phyloP scores from a whole-genome alignment of 2,113 vertebrate genomes.

The Otus sunia region DNA sequence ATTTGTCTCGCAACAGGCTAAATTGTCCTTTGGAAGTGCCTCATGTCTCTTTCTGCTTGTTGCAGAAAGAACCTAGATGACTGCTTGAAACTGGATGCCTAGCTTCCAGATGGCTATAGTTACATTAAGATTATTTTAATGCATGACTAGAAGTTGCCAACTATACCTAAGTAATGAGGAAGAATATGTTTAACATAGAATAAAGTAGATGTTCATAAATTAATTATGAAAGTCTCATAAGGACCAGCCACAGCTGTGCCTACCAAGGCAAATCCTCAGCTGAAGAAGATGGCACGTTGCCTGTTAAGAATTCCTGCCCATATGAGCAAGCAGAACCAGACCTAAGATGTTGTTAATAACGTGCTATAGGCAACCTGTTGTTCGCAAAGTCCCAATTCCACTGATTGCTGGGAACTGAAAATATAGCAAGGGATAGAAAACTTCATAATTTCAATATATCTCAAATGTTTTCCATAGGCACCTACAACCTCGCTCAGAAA shows the following conservation, averaged over 20 bases:
- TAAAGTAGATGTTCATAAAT: slow-evolving; percentile 29
- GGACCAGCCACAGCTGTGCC: not conserved
- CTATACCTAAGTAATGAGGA: slow-evolving; percentile 19
- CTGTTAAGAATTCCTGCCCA: not conserved
- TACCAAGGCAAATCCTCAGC: not conserved
- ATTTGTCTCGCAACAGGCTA: not conserved
- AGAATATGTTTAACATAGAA: slow-evolving; percentile 22
- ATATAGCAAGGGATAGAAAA: not conserved
- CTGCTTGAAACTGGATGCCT: not conserved
- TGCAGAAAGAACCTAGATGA: not conserved
- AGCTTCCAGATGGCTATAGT: slow-evolving; percentile 6
- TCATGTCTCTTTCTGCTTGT: not conserved
- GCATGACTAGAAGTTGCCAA: not conserved
- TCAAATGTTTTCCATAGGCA: not conserved
- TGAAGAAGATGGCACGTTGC: not conserved
- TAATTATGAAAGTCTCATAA: not conserved
- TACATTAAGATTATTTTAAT: slow-evolving; percentile 15
- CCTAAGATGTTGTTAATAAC: not conserved
- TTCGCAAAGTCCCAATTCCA: not conserved
- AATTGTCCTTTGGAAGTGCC: not conserved
- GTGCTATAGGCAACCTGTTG: not conserved
- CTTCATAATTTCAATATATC: not conserved
- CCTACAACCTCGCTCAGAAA: not conserved
- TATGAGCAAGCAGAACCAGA: not conserved
- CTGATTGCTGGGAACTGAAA: not conserved